Evolutionary conservation across 2,113 vertebrate genomes (phyloP).

Genomic region (Sclerurus mexicanus): DNA sequence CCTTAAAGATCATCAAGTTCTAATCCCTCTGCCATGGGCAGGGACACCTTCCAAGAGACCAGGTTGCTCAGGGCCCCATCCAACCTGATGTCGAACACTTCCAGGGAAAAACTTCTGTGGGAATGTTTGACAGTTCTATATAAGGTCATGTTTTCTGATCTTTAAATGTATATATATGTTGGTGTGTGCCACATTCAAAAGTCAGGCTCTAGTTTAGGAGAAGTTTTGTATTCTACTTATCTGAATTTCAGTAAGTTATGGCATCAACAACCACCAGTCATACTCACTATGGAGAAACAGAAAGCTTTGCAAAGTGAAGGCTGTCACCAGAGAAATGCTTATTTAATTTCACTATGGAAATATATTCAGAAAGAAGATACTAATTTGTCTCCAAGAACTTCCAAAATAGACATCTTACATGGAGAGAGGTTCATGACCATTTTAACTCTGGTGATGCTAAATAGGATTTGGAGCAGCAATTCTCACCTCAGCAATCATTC

Average conservation of each 20-base stretch:
- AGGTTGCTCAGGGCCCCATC: background rate
- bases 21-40: background rate
- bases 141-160: background rate
- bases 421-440: background rate
- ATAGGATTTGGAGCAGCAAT: background rate
- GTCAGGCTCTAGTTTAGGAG: background rate
- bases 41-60: background rate
- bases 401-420: background rate
- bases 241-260: background rate
- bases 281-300: background rate
- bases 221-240: background rate
- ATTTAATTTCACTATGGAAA: background rate
- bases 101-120: background rate
- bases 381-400: background rate
- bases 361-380: background rate
- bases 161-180: background rate
- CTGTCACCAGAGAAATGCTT: background rate
- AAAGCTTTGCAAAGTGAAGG: background rate
- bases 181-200: background rate
- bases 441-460: background rate
- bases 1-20: background rate
- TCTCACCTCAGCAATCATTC: constrained; percentile 95
- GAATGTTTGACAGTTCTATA: background rate
- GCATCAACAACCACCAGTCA: background rate
- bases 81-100: background rate